A percentile compares a stretch with the other conserved stretches of the same genome.
phyloP scores from a whole-genome alignment of 2,888 invertebrate genomes.

The Agrochola litura region DNA sequence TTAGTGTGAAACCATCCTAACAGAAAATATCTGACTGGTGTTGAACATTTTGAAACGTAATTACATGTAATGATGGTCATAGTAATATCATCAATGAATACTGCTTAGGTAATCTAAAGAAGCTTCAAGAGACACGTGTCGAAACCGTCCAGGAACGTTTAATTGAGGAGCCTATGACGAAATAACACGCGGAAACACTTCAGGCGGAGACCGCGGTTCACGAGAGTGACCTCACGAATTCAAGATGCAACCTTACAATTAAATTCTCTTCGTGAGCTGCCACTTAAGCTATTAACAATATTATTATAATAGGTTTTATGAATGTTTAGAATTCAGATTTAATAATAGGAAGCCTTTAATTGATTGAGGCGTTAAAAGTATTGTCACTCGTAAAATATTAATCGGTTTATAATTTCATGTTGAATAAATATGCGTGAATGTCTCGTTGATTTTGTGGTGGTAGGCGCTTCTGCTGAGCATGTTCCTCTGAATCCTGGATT shows the following conservation, averaged over 20 bases:
- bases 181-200: slow-evolving; percentile 75
- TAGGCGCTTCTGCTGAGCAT: background rate
- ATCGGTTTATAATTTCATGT: slow-evolving; percentile 20
- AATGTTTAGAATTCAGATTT: slow-evolving; percentile 31
- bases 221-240: slow-evolving; percentile 80
- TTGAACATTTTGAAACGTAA: background rate
- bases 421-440: background rate
- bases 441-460: background rate
- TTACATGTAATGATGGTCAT: background rate
- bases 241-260: slow-evolving; percentile 78
- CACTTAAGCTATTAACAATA: slow-evolving; percentile 73
- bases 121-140: slow-evolving; percentile 36
- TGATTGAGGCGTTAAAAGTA: slow-evolving; percentile 32
- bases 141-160: slow-evolving; percentile 59
- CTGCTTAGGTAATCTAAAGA: slow-evolving; percentile 10
- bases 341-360: slow-evolving; percentile 46
- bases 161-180: slow-evolving; percentile 67
- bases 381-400: slow-evolving; percentile 28
- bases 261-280: slow-evolving; percentile 77
- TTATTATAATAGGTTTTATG: slow-evolving; percentile 65
- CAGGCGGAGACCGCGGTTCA: slow-evolving; percentile 69
- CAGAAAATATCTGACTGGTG: background rate
- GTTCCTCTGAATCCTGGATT: background rate
- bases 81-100: slow-evolving; percentile 9
- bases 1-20: slow-evolving; percentile 5